Percentiles rank a stretch among this genome's conserved stretches.
These are phyloP conservation scores for Onychomys torridus DNA, from an alignment of 2,797 vertebrate species.

Conservation along the genomic window DNA sequence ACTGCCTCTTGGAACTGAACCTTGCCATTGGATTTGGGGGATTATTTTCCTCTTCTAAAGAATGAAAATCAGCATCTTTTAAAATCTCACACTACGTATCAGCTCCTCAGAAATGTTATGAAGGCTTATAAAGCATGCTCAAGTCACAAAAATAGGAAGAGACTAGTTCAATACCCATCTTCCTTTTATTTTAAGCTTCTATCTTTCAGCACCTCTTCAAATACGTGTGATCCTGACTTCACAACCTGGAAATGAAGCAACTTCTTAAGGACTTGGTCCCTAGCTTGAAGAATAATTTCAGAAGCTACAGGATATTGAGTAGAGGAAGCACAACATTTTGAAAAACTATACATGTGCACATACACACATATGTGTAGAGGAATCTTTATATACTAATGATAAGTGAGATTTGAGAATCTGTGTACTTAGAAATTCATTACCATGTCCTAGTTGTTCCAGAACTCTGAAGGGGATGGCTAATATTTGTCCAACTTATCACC, in stretches of 20 bases:
- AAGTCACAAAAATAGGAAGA: conserved; percentile 27
- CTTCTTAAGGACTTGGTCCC: not conserved
- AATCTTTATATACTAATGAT: not conserved
- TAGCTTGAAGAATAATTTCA: not conserved
- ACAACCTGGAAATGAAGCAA: not conserved
- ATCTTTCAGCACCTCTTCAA: conserved; percentile 40
- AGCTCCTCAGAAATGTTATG: conserved; percentile 29
- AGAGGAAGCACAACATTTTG: not conserved
- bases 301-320: not conserved
- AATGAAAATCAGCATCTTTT: not conserved
- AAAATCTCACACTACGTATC: not conserved
- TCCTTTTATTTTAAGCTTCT: conserved; percentile 42
- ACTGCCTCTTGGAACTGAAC: not conserved
- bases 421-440: not conserved
- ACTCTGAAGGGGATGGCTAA: no score
- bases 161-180: not conserved
- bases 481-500: not conserved
- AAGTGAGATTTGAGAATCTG: not conserved
- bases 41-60: not conserved
- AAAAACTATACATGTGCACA: no score
- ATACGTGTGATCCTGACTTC: conserved; percentile 22
- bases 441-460: not conserved
- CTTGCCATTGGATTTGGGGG: not conserved
- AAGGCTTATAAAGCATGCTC: conserved; percentile 32
- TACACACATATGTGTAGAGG: not conserved